Conservation (phyloP, 2,113 vertebrate genomes). For the Loxodonta africana region DNA sequence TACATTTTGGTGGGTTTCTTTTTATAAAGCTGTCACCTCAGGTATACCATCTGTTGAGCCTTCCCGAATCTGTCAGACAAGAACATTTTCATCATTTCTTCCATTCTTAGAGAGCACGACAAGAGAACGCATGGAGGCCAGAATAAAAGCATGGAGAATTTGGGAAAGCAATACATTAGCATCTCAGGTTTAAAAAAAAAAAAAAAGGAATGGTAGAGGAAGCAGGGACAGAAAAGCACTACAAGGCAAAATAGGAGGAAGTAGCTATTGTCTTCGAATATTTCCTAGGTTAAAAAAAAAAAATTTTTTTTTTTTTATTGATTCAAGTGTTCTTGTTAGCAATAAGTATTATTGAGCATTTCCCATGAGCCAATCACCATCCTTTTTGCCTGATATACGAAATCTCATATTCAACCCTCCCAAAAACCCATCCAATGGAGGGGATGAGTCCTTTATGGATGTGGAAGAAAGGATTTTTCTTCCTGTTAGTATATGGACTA, state of each 20-base stretch:
- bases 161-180: neutral
- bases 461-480: neutral
- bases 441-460: neutral
- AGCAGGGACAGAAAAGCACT: neutral
- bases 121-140: neutral
- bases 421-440: neutral
- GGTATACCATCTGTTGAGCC: neutral
- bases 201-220: neutral
- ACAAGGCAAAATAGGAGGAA: neutral
- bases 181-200: neutral
- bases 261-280: neutral
- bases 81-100: conserved; percentile 61
- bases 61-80: conserved; percentile 33
- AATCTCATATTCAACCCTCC: neutral
- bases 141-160: neutral
- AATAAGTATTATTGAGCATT: neutral
- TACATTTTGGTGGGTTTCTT: neutral
- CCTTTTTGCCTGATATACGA: neutral
- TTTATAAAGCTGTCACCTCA: conserved; percentile 29
- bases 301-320: no score
- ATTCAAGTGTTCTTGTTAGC: neutral
- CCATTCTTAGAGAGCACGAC: neutral
- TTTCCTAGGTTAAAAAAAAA: neutral
- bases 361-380: neutral
- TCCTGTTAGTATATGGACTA: neutral